Evolutionary conservation across 2,888 invertebrate genomes (phyloP).

Genomic region (Pseudeuparius sepicola): DNA sequence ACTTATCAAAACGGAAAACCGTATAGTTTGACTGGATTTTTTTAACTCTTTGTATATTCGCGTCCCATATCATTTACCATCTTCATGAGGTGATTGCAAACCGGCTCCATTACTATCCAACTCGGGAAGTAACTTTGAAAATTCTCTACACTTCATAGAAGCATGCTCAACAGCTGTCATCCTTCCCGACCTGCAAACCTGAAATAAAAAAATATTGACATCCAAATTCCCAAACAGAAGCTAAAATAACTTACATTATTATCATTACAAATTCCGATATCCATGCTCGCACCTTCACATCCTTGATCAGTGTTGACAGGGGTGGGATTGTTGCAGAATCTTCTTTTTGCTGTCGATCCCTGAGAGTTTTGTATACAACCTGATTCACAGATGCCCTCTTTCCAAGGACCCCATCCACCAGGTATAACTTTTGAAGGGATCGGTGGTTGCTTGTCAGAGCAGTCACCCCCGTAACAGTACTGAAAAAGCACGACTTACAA

Average conservation of each 20-base stretch:
- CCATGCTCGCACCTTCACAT: slow-evolving; percentile 54
- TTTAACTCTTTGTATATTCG: too few relatives aligned
- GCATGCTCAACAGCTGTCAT: slow-evolving; percentile 48
- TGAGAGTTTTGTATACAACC: slow-evolving; percentile 55
- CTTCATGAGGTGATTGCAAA: slow-evolving; percentile 64
- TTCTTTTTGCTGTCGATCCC: slow-evolving; percentile 48
- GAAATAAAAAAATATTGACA: slow-evolving; percentile 17
- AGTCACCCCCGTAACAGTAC: slow-evolving; percentile 61
- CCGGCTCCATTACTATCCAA: slow-evolving; percentile 59
- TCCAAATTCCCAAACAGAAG: slow-evolving; percentile 3
- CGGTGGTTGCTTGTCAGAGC: slow-evolving; percentile 40
- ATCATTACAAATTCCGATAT: slow-evolving; percentile 59
- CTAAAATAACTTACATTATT: slow-evolving; percentile 42
- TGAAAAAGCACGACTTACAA: slow-evolving; percentile 32
- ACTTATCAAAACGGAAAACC: too few relatives aligned
- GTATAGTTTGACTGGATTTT: too few relatives aligned
- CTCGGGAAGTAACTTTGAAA: slow-evolving; percentile 48
- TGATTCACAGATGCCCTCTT: slow-evolving; percentile 49
- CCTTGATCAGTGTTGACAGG: slow-evolving; percentile 44
- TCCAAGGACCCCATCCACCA: slow-evolving; percentile 59
- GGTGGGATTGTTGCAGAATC: slow-evolving; percentile 46
- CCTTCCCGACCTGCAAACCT: slow-evolving; percentile 45
- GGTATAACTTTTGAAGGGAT: slow-evolving; percentile 36
- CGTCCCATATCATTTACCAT: too few relatives aligned
- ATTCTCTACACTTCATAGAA: slow-evolving; percentile 52